phyloP scores from a whole-genome alignment of 2,888 invertebrate species.

The Chydorus sphaericus region DNA sequence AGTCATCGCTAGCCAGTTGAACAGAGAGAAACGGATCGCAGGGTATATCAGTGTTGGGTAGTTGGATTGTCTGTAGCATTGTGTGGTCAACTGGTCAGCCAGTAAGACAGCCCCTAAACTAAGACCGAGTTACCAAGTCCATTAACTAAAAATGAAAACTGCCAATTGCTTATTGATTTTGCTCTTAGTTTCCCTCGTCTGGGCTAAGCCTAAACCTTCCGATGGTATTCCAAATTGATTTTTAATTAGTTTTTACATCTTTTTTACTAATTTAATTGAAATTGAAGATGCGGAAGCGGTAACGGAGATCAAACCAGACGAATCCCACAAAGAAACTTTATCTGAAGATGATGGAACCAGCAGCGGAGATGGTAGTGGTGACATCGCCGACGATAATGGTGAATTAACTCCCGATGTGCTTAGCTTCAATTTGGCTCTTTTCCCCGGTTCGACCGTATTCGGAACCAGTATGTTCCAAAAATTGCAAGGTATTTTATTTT shows the following conservation, averaged over 20 bases:
- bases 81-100: too few species aligned
- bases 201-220: neutral
- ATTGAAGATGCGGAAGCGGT: neutral
- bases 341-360: neutral
- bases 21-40: too few species aligned
- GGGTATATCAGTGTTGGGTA: too few species aligned
- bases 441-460: neutral
- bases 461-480: neutral
- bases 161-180: too few species aligned
- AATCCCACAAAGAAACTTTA: too few species aligned
- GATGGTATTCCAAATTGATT: neutral
- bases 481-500: conserved; percentile 5
- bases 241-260: neutral
- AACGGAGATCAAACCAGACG: too few species aligned
- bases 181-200: too few species aligned
- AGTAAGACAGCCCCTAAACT: too few species aligned
- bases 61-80: too few species aligned
- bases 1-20: too few species aligned
- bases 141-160: too few species aligned
- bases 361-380: neutral
- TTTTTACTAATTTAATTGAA: neutral
- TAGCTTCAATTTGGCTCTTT: neutral
- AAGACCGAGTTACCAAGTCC: too few species aligned
- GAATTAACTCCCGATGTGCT: neutral
- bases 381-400: neutral